A percentile compares a stretch with the other conserved stretches of the same genome.
Conservation (phyloP, 1,140 invertebrate genomes). For the Nasonia longicornis region DNA sequence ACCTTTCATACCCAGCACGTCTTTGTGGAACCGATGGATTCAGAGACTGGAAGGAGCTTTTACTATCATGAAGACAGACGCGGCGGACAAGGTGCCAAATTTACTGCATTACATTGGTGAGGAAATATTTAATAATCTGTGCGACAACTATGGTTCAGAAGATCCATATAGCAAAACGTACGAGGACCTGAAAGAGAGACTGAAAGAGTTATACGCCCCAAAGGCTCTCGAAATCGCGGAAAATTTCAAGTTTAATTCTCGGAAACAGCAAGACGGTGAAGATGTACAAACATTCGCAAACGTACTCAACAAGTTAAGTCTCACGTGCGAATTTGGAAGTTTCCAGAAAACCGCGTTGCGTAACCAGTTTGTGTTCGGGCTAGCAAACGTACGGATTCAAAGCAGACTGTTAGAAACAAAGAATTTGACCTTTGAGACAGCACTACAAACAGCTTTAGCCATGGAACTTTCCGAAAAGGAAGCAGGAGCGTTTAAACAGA, state of each 20-base stretch:
- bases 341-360: neutral
- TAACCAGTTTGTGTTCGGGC: conserved; percentile 12
- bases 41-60: conserved; percentile 22
- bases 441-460: neutral
- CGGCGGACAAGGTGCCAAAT: neutral
- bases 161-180: neutral
- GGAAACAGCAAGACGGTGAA: conserved; percentile 22
- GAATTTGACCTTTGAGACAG: conserved; percentile 10
- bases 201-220: conserved; percentile 21
- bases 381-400: conserved; percentile 9
- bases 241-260: conserved; percentile 39
- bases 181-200: neutral
- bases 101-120: conserved; percentile 34
- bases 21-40: conserved; percentile 1
- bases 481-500: neutral
- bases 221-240: conserved; percentile 3
- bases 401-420: conserved; percentile 10
- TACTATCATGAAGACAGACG: conserved; percentile 3
- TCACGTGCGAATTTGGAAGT: conserved; percentile 15
- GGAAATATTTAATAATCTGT: neutral
- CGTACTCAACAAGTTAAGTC: neutral
- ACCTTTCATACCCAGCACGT: neutral
- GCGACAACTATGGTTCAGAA: neutral
- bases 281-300: conserved; percentile 14
- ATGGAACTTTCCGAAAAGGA: conserved; percentile 16